Evolutionary conservation across 1,140 invertebrate genomes (phyloP).

Genomic region (Mercenaria mercenaria): DNA sequence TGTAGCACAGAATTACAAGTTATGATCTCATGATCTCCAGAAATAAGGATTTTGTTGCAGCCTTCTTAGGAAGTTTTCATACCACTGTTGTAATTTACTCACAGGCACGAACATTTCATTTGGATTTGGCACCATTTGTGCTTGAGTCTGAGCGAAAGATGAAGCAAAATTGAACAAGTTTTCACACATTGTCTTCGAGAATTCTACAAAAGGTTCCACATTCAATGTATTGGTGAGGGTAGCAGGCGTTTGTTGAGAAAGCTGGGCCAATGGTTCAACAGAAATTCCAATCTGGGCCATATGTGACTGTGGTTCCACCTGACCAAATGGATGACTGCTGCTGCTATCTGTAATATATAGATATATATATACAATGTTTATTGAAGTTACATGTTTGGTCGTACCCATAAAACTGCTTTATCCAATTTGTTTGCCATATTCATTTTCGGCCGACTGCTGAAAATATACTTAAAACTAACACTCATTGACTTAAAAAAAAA

Average conservation of each 20-base stretch:
- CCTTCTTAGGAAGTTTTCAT: conserved; percentile 95
- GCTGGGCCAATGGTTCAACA: conserved; percentile 91
- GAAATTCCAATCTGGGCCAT: conserved; percentile 98
- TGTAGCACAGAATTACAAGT: no score
- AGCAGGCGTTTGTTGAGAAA: conserved; percentile 87
- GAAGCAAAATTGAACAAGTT: conserved; percentile 97
- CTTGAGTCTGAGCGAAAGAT: conserved; percentile 94
- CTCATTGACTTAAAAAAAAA: no score
- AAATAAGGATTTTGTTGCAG: conserved; percentile 97
- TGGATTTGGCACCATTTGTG: conserved; percentile 91
- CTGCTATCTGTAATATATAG: conserved; percentile 63
- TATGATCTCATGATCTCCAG: conserved; percentile 90
- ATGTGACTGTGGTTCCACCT: conserved; percentile 87
- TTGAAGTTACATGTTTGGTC: no score
- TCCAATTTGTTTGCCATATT: no score
- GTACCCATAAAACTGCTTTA: no score
- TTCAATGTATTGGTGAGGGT: conserved; percentile 84
- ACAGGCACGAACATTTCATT: conserved; percentile 94
- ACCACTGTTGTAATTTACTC: conserved; percentile 96
- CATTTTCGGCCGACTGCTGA: no score
- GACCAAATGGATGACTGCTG: conserved; percentile 84
- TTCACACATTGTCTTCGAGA: conserved; percentile 96
- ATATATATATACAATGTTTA: neutral
- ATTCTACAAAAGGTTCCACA: conserved; percentile 91
- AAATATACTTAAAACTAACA: no score